These are phyloP conservation scores for Nematolebias whitei DNA, from an alignment of 2,113 vertebrate species.

Conservation along the genomic window DNA sequence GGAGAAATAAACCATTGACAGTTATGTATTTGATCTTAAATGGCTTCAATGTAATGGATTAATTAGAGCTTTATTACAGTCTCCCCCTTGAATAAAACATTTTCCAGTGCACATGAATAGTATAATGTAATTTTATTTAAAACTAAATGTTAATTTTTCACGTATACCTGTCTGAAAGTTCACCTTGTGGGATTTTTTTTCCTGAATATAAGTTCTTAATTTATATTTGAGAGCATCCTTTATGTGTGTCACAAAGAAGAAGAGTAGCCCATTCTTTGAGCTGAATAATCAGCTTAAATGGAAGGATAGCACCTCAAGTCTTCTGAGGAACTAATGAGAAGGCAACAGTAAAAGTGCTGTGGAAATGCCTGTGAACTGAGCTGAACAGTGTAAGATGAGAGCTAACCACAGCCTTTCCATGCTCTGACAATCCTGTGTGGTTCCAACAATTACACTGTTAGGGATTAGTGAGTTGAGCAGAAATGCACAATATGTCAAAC, in stretches of 20 bases:
- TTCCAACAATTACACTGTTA: conserved; percentile 54
- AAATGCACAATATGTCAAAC: conserved; percentile 64
- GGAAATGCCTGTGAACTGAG: conserved; percentile 44
- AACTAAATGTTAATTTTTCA: conserved; percentile 15
- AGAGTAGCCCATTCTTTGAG: conserved; percentile 8
- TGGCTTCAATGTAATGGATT: background rate
- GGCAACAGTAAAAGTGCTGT: conserved; percentile 29
- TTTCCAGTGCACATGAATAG: background rate
- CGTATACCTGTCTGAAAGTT: conserved; percentile 27
- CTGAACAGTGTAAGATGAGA: conserved; percentile 58
- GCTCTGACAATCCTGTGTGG: conserved; percentile 57
- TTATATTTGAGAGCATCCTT: conserved; percentile 24
- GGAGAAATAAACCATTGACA: background rate
- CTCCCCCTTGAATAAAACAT: background rate
- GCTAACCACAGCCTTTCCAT: conserved; percentile 67
- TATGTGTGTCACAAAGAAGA: conserved; percentile 3
- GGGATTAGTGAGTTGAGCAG: conserved; percentile 61
- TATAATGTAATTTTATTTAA: conserved; percentile 9
- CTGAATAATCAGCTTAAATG: conserved; percentile 51
- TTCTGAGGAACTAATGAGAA: conserved; percentile 53
- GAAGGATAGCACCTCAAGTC: conserved; percentile 38
- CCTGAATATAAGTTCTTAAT: conserved; percentile 7
- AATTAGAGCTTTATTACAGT: background rate
- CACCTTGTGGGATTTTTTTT: conserved; percentile 15
- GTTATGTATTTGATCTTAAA: background rate